A percentile compares a stretch with the other conserved stretches of the same genome.
Evolutionary conservation across 2,113 vertebrate species (phyloP).

Genomic region (Strigops habroptila): DNA sequence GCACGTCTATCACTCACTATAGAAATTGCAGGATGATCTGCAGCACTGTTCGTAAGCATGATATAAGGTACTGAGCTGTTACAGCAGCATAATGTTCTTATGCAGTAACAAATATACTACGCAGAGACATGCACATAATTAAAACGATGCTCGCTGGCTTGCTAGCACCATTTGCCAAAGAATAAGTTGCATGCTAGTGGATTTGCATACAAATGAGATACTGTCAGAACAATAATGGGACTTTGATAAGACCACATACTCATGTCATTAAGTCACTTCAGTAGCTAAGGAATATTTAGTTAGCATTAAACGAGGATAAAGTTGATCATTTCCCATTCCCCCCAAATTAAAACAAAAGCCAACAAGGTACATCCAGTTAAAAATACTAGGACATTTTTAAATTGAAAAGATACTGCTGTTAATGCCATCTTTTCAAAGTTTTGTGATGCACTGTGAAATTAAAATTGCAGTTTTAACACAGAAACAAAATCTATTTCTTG

Average conservation of each 20-base stretch:
- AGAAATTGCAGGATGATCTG: constrained; percentile 26
- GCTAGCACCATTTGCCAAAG: constrained; percentile 65
- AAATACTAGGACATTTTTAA: neutral
- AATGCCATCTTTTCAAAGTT: neutral
- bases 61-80: constrained; percentile 19
- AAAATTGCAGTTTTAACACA: neutral
- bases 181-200: constrained; percentile 67
- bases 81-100: constrained; percentile 51
- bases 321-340: constrained; percentile 52
- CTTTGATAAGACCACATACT: constrained; percentile 69
- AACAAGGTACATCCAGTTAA: neutral
- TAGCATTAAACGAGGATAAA: constrained; percentile 44
- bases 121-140: constrained; percentile 66
- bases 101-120: constrained; percentile 63
- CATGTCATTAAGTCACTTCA: constrained; percentile 66
- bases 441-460: neutral
- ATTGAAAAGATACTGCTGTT: neutral
- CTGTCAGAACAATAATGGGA: constrained; percentile 64
- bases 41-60: constrained; percentile 31
- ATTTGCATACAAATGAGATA: constrained; percentile 81
- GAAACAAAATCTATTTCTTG: neutral
- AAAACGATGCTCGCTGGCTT: constrained; percentile 38
- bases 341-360: constrained; percentile 26
- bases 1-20: neutral
- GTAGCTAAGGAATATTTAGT: constrained; percentile 48